Base-by-base conservation (phyloP, 2,888 invertebrate species). In the Lasioglossum marginatum region DNA sequence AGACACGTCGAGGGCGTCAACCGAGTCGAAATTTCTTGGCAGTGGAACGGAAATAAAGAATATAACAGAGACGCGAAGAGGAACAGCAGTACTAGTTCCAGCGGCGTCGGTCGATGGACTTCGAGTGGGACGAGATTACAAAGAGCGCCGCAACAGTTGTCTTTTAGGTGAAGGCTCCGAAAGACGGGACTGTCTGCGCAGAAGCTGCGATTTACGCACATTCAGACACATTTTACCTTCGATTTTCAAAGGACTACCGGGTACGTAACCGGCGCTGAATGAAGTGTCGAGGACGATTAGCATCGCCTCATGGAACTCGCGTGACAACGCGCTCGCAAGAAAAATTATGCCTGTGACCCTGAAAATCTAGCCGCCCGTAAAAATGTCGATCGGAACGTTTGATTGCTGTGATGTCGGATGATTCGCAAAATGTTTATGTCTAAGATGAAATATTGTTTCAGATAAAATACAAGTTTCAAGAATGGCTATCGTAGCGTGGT, bases 141-240 rank as follows among this genome's bases (percentile, higher is more conserved):
- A 68, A 43, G 75, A 75, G 34, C 48, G 66, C 31, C 77, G 45
- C 37, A 27, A 66, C 27, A 63, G 63, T 63, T 63, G 63, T 63
- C 63, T 63, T 63, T 63, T 19, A 63, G 63, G 63, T 31, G 63
- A 63, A 63, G 63, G 63, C 34, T 31, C 63, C 8, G 1, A 63
- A 63, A 31, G 63, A 19, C 31, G n/a, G 10, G 6, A 63, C 31
- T 63, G 63, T 19, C 63, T 16, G 63, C 63, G 63, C 63, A 12
- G 63, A 31, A 63, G 31, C 70, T 23, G 78, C 27, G 60, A 27
- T 63, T 31, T 4, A 0, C 45, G 16, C 16, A 0, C 45, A 4
- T 45, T 45, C 16, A 0, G 45, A 45, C 45, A 45, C 10, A 12
- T 57, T 52, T 52, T 19, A 19, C 19, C 48, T 19, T 6, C 19